Evolutionary conservation across 2,113 vertebrate species (phyloP).

Genomic region (Andinoacara biseriatus): DNA sequence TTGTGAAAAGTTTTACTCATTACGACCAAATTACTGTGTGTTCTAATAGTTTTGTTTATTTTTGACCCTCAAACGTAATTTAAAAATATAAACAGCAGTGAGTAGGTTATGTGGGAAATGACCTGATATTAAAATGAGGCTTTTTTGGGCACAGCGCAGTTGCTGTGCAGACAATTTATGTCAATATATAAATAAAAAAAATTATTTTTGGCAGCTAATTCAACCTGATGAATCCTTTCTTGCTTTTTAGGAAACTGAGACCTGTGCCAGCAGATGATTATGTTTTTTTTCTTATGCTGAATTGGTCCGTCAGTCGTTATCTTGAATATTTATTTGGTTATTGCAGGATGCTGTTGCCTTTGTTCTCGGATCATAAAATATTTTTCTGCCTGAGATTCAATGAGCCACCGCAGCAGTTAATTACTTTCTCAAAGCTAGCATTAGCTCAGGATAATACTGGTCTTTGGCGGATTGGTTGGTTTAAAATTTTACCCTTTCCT

Average conservation of each 20-base stretch:
- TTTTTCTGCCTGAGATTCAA: background rate
- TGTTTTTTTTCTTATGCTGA: accelerated
- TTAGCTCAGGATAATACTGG: background rate
- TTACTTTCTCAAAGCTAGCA: background rate
- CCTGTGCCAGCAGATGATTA: background rate
- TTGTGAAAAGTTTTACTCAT: background rate
- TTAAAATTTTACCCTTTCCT: too few species aligned
- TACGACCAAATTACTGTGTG: background rate
- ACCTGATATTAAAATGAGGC: accelerated
- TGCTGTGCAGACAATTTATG: background rate
- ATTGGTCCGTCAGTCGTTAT: background rate
- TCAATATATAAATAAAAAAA: background rate
- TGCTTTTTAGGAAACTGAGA: background rate
- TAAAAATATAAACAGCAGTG: background rate
- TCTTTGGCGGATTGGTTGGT: too few species aligned
- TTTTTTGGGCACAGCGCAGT: background rate
- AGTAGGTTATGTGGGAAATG: background rate
- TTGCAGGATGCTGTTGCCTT: background rate
- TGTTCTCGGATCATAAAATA: background rate
- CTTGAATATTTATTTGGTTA: background rate
- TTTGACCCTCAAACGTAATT: accelerated
- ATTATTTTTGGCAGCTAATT: background rate
- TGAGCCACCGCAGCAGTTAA: background rate
- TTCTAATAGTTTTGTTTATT: background rate
- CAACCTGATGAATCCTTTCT: background rate